Evolutionary conservation across 2,888 invertebrate species (phyloP), one percentile per base, ranked within the genome.

Genomic region (Aradus depressus): DNA sequence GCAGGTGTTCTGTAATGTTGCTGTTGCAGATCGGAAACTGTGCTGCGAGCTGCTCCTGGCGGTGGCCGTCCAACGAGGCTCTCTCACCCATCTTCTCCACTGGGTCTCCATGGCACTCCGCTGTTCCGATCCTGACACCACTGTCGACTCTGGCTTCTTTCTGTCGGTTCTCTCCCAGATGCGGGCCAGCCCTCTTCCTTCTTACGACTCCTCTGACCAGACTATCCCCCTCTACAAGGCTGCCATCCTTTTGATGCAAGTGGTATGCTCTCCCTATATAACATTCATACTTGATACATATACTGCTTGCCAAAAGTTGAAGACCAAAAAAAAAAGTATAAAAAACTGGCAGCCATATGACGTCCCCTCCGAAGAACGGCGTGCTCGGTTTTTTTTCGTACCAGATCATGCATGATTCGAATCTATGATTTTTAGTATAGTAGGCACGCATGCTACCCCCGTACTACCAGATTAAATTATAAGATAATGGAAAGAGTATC

Each of bases 61-160:
- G 4, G 61, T 79, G 34, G 74, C 76, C 12, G 64, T 76, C 25
- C 79, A 79, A 66, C 64, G 78, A 57, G 78, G 78, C 16, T 75
- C 75, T 10, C 66, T 79, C 18, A 65, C 75, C 35, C 74, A 74
- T 62, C 64, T 79, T 19, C 64, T 79, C 39, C 75, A 78, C 60
- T 79, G 79, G 79, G 72, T 79, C 41, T 73, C 76, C 54, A 71
- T 77, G 71, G 76, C 77, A 10, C 65, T 78, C 41, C 67, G 69
- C 41, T 53, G 53, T 21, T 67, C 66, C 5, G 63, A 65, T 1
- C 52, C 56, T 31, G 60, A 61, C 26, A 60, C 54, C 26, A 41
- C 34, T 34, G 57, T 60, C 19, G 51, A 55, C 31, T 52, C 47
- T 6, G 48, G 39, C 12, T 54, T 58, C 21, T 56, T 60, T 31